Conservation (phyloP, 2,113 vertebrate species). For the Prunella himalayana region DNA sequence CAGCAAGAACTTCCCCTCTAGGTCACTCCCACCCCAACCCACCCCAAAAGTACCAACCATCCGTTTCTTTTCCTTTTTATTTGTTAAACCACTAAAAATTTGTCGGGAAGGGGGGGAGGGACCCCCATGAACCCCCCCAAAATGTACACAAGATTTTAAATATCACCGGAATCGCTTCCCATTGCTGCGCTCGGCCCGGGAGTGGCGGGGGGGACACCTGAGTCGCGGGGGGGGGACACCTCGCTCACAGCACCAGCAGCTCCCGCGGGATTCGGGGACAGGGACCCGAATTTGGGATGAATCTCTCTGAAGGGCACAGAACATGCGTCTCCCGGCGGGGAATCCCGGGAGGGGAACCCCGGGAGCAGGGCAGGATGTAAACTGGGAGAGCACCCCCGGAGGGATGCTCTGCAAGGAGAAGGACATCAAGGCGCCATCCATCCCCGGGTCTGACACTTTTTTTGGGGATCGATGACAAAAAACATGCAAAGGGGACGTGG, state of each 20-base stretch:
- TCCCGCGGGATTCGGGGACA: background rate
- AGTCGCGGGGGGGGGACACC: background rate
- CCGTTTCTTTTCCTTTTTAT: constrained; percentile 63
- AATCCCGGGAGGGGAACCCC: background rate
- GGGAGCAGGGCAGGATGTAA: background rate
- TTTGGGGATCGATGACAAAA: background rate
- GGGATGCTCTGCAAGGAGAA: background rate
- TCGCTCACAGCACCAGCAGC: constrained; percentile 62
- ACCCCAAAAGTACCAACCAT: background rate
- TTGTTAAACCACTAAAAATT: constrained; percentile 78
- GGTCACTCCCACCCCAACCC: rapidly evolving
- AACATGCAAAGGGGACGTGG: background rate
- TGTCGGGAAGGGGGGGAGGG: background rate
- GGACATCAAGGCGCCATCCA: rapidly evolving
- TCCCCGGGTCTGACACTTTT: background rate
- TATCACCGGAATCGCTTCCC: constrained; percentile 47
- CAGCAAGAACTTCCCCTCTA: background rate
- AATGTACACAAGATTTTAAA: constrained; percentile 63
- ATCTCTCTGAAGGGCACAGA: background rate
- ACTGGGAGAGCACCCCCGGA: background rate
- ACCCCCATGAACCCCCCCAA: background rate
- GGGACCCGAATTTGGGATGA: background rate
- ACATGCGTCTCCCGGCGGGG: background rate
- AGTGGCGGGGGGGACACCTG: background rate
- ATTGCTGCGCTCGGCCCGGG: background rate